A percentile compares a stretch with the other conserved stretches of the same genome.
These are phyloP conservation scores for Enteromius paludinosus DNA, from an alignment of 2,797 vertebrate species.

Conservation along the genomic window DNA sequence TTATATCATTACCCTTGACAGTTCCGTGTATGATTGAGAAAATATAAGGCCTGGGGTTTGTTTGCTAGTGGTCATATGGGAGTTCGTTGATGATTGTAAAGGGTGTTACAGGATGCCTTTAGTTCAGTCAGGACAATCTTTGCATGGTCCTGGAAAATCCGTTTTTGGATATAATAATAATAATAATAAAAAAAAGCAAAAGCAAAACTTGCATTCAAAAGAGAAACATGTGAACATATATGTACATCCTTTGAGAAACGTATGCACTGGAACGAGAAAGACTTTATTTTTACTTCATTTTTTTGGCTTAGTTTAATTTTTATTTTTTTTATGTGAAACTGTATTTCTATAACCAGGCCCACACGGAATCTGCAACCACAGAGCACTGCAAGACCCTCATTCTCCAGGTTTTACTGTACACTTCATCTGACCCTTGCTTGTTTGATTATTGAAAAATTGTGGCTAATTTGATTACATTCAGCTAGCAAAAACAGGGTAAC, in stretches of 20 bases:
- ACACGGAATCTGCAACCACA: slow-evolving; percentile 37
- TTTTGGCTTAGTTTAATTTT: slow-evolving; percentile 66
- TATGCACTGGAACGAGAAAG: slow-evolving; percentile 65
- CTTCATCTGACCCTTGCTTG: slow-evolving; percentile 7
- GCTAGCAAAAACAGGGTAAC: slow-evolving; percentile 7
- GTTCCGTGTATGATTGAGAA: slow-evolving; percentile 98
- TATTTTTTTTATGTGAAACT: slow-evolving; percentile 70
- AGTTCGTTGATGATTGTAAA: slow-evolving; percentile 89
- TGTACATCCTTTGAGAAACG: slow-evolving; percentile 93
- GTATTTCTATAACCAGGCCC: slow-evolving; percentile 79
- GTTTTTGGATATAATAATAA: slow-evolving; percentile 89
- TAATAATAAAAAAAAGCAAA: slow-evolving; percentile 68
- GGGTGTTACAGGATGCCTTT: slow-evolving; percentile 84
- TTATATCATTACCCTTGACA: slow-evolving; percentile 94
- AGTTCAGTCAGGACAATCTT: slow-evolving; percentile 89
- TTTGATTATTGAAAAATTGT: slow-evolving; percentile 22
- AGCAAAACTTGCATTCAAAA: slow-evolving; percentile 85
- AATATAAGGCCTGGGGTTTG: slow-evolving; percentile 99
- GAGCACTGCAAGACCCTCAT: background rate
- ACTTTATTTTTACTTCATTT: slow-evolving; percentile 69
- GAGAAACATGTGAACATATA: slow-evolving; percentile 89
- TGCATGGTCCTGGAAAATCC: slow-evolving; percentile 80
- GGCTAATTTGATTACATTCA: slow-evolving; percentile 28
- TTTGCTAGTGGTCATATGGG: slow-evolving; percentile 99
- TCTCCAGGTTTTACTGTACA: slow-evolving; percentile 38